A percentile compares a stretch with the other conserved stretches of the same genome.
These are phyloP conservation scores for Acrocephalus scirpaceus DNA, from an alignment of 2,797 vertebrate species.

Conservation along the genomic window DNA sequence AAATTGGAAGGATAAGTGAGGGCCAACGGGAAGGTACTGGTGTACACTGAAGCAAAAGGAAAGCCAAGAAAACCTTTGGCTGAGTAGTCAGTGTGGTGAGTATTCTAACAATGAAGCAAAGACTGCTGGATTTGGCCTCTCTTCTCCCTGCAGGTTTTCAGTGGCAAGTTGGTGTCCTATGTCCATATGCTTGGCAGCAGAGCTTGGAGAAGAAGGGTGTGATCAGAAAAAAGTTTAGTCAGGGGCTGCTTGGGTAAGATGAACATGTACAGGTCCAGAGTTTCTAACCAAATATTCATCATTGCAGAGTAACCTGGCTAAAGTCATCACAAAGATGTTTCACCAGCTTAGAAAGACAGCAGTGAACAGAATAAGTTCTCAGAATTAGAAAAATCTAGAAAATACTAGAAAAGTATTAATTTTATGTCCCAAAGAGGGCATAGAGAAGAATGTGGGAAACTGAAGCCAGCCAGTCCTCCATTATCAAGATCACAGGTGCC, in stretches of 20 bases:
- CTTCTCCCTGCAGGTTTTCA: neutral
- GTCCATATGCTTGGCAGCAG: neutral
- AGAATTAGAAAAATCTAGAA: neutral
- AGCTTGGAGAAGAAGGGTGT: neutral
- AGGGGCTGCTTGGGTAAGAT: neutral
- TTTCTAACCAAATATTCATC: neutral
- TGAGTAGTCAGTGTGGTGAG: neutral
- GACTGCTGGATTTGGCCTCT: neutral
- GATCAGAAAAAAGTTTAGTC: neutral
- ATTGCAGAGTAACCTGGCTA: neutral
- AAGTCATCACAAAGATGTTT: neutral
- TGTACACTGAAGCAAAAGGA: neutral
- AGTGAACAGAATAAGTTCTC: neutral
- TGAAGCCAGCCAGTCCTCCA: neutral
- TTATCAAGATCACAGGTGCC: neutral
- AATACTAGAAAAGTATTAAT: neutral
- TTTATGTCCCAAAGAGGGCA: neutral
- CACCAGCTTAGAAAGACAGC: neutral
- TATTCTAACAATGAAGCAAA: neutral
- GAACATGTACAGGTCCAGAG: accelerated
- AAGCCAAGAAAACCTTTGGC: neutral
- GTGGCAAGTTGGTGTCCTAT: neutral
- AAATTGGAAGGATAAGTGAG: neutral
- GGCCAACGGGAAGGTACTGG: neutral
- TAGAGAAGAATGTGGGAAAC: neutral